A percentile compares a stretch with the other conserved stretches of the same genome.
Evolutionary conservation across 2,888 invertebrate genomes (phyloP).

Genomic region (Cacoxenus indagator): DNA sequence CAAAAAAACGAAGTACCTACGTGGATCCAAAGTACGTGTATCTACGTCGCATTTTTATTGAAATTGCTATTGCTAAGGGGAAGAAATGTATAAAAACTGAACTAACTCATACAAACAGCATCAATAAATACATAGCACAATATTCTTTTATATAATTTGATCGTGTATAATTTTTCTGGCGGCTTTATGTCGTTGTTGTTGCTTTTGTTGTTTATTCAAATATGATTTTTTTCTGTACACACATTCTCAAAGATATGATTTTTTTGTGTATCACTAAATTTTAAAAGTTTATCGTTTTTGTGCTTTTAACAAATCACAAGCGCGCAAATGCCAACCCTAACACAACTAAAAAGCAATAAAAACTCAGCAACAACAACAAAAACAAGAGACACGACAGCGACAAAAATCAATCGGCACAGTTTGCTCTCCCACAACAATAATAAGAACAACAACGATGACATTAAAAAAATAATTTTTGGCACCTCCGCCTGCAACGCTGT

Average conservation of each 20-base stretch:
- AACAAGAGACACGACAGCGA: slow-evolving; percentile 41
- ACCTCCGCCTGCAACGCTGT: slow-evolving; percentile 27
- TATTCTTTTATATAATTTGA: slow-evolving; percentile 1
- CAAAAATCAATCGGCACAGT: slow-evolving; percentile 46
- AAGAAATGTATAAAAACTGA: slow-evolving; percentile 7
- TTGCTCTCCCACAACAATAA: slow-evolving; percentile 4
- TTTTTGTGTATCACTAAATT: not conserved
- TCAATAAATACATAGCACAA: not conserved
- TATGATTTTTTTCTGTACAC: no score
- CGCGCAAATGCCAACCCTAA: not conserved
- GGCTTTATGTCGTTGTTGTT: not conserved
- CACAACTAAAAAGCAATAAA: slow-evolving; percentile 38
- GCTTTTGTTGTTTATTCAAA: not conserved
- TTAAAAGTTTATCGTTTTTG: not conserved
- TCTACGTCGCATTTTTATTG: slow-evolving; percentile 51
- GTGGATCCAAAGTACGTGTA: no score
- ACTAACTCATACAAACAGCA: slow-evolving; percentile 16
- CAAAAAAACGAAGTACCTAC: no score
- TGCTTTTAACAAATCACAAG: slow-evolving; percentile 55
- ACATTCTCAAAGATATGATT: not conserved
- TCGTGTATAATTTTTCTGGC: not conserved
- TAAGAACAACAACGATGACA: not conserved
- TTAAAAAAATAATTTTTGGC: no score
- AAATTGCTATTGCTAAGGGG: slow-evolving; percentile 32
- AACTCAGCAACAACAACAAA: slow-evolving; percentile 49